Base-by-base conservation (phyloP, 2,888 invertebrate genomes). In the Odontocolon sp. region DNA sequence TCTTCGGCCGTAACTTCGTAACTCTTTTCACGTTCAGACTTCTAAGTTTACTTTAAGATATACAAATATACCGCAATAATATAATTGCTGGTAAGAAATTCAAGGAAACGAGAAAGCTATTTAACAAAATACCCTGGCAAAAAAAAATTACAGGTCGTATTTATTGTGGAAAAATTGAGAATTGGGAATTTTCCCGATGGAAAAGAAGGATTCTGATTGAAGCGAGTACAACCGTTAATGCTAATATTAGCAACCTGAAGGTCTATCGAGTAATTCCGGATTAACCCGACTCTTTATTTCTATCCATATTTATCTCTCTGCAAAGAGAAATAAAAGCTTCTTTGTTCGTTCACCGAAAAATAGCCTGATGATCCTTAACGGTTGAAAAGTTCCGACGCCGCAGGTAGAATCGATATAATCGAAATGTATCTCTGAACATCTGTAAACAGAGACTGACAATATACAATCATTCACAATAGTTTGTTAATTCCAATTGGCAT, bases 401-500 rank as follows among this genome's bases (percentile, higher is more conserved):
- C 64, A 69, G 72, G 69, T 54, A 73, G 38, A 14, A 45, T 14
- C 36, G 23, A 59, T 31, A 28, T 18, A 40, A 68, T 50, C 50
- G 16, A 33, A 56, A 6, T 11, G 4, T 38, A n/a, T 2, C 18
- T 31, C 50, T 40, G 3, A 4, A 8, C 4, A n/a, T 14, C 4
- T 16, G 38, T 2, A 21, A 31, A 21, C 14, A 42, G 2, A 23
- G 11, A 45, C 3, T 8, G 33, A 26, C 11, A 28, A 59, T 14
- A 5, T 6, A 47, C 11, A 38, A 14, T 47, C 6, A 33, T 40
- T 47, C 67, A 38, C 50, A 57, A 59, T 42, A 47, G 9, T 28
- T 63, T 50, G n/a, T 38, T 42, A 2, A 40, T 18, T n/a, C 23
- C 23, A 38, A 42, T 18, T 9, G 11, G 21, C n/a, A 2, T 56